Conservation (phyloP, 2,797 vertebrate species). For the Mormyrus proboscirostris region DNA sequence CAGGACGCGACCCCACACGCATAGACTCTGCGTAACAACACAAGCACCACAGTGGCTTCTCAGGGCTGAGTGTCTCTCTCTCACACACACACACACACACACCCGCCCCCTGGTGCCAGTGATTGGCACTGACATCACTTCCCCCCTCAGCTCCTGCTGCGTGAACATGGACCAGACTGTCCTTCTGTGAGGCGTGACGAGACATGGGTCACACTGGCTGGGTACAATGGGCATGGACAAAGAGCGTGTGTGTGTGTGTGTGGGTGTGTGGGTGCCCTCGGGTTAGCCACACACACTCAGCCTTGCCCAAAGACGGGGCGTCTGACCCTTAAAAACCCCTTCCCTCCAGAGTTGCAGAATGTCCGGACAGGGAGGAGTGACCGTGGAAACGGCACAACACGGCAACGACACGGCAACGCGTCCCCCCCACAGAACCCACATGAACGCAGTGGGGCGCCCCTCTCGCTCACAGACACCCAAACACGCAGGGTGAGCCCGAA, state of each 20-base stretch:
- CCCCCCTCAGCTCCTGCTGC: background rate
- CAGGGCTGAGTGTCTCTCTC: background rate
- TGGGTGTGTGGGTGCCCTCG: background rate
- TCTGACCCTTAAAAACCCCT: background rate
- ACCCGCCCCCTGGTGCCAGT: background rate
- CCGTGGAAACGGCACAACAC: background rate
- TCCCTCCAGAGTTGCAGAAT: background rate
- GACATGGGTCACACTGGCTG: background rate
- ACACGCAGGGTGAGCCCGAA: constrained; percentile 16
- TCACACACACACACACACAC: background rate
- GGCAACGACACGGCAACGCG: background rate
- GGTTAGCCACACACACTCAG: background rate
- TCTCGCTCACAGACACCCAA: background rate
- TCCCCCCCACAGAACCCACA: background rate
- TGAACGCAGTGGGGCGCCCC: background rate
- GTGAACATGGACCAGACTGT: background rate
- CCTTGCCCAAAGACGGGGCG: background rate
- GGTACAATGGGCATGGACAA: background rate
- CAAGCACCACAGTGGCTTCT: background rate
- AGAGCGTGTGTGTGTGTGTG: background rate
- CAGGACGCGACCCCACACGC: background rate
- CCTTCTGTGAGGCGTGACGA: background rate
- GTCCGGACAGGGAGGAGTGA: no score
- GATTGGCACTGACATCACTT: background rate
- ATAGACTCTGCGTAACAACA: background rate